Evolutionary conservation across 1,140 invertebrate species (phyloP), one percentile per base, ranked within the genome.

Genomic region (Melanaphis sacchari): DNA sequence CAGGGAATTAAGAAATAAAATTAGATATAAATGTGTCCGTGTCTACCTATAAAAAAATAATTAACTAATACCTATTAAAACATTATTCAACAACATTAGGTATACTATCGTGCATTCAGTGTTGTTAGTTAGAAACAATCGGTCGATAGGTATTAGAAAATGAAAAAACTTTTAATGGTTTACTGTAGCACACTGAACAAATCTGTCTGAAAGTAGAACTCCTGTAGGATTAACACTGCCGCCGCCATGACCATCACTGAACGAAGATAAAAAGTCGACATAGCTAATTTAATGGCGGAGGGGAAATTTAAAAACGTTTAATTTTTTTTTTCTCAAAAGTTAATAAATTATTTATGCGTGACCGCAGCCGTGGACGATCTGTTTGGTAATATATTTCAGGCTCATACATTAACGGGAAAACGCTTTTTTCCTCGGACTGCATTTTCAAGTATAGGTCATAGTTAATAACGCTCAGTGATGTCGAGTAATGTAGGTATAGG

Each of bases 141-240:
- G 26, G 15, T 31, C 1, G 43, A 46, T 46, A 26, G 11, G 31
- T 49, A 85, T 87, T 87, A 87, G 7, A n/a, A 18, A 87, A 87
- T 36, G 15, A 46, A 87, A 87, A 49, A 87, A 87, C 84, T 49
- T 46, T 87, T 87, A 46, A 87, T 87, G 85, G 49, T 46, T 46
- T 87, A 87, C 85, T 31, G 40, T 11, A 11, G 22, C 24, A 31
- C 2, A n/a, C 40, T 26, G 40, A 43, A 85, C 36, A 43, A 41
- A 85, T 85, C 41, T 43, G 41, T 85, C 41, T 43, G 41, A 85
- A 43, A 85, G 84, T 46, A 9, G 41, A 41, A 43, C n/a, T 85
- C 24, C 11, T 66, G 31, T 18, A 43, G 82, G 82, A 85, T 85
- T n/a, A 85, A 76, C n/a, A 9, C 40, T 26, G 26, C 24, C 1